Percentiles rank a stretch among this genome's conserved stretches.
Conservation (phyloP, 2,888 invertebrate genomes). For the Platerodrilus igneus region DNA sequence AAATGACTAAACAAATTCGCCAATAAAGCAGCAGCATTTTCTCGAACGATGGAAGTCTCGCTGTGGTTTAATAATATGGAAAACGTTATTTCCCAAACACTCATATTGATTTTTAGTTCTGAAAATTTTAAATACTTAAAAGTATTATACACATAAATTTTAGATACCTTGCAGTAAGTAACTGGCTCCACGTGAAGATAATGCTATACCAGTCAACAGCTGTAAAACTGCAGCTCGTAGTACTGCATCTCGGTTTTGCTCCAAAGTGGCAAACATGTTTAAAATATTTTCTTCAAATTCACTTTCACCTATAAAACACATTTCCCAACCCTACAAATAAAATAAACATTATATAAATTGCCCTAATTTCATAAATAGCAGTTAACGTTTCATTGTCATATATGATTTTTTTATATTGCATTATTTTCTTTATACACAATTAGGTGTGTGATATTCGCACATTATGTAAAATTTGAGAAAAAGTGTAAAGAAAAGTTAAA, state of each 20-base stretch:
- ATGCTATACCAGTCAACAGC: slow-evolving; percentile 49
- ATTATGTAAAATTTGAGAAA: too few relatives aligned
- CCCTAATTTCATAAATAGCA: too few relatives aligned
- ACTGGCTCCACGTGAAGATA: slow-evolving; percentile 36
- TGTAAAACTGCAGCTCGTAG: slow-evolving; percentile 53
- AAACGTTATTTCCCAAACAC: slow-evolving; percentile 42
- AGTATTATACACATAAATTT: too few relatives aligned
- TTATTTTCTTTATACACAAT: too few relatives aligned
- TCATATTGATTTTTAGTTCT: too few relatives aligned
- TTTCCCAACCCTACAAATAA: slow-evolving; percentile 39
- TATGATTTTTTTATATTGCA: too few relatives aligned
- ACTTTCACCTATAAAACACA: slow-evolving; percentile 38
- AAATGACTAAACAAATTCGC: slow-evolving; percentile 46
- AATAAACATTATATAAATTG: too few relatives aligned
- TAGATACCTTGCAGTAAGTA: slow-evolving; percentile 41
- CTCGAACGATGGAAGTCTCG: slow-evolving; percentile 53
- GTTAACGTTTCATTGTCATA: too few relatives aligned
- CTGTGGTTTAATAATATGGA: slow-evolving; percentile 46
- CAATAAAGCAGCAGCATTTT: slow-evolving; percentile 53
- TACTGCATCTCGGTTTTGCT: slow-evolving; percentile 52
- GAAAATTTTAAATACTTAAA: too few relatives aligned
- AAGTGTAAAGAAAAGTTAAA: too few relatives aligned
- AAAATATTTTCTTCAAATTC: slow-evolving; percentile 32
- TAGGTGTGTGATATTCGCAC: too few relatives aligned
- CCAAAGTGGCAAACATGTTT: slow-evolving; percentile 47